Conservation (phyloP, 2,797 vertebrate species). For the Amblyopsis hoosieri region DNA sequence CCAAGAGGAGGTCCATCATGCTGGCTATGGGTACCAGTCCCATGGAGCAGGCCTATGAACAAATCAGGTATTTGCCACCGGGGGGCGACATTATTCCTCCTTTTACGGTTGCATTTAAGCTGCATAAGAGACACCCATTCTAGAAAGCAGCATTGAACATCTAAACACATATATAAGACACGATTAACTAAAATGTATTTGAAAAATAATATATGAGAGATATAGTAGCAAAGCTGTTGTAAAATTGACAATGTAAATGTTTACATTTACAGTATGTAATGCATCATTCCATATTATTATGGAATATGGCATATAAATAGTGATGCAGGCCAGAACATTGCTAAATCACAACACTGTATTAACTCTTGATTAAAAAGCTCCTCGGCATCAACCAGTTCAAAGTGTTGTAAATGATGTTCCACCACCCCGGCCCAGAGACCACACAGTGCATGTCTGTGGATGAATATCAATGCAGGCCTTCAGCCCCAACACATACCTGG, state of each 20-base stretch:
- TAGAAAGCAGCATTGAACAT: too few relatives aligned
- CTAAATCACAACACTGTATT: too few relatives aligned
- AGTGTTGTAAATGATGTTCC: slow-evolving; percentile 39
- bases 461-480: slow-evolving; percentile 74
- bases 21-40: slow-evolving; percentile 73
- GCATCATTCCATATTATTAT: too few relatives aligned
- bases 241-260: too few relatives aligned
- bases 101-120: slow-evolving; percentile 11
- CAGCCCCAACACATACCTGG: slow-evolving; percentile 65
- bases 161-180: too few relatives aligned
- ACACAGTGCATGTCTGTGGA: slow-evolving; percentile 71
- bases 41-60: slow-evolving; percentile 75
- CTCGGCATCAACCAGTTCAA: slow-evolving; percentile 45
- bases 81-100: slow-evolving; percentile 76
- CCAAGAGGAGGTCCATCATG: slow-evolving; percentile 81
- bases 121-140: neutral
- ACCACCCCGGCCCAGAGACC: slow-evolving; percentile 37
- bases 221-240: too few relatives aligned
- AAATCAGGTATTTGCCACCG: slow-evolving; percentile 78
- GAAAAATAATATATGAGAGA: too few relatives aligned
- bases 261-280: too few relatives aligned
- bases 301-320: too few relatives aligned
- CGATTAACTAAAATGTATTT: too few relatives aligned
- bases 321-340: too few relatives aligned
- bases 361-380: neutral